Evolutionary conservation across 2,888 invertebrate genomes (phyloP), one percentile per base, ranked within the genome.

Genomic region (Tetrapedia diversipes): DNA sequence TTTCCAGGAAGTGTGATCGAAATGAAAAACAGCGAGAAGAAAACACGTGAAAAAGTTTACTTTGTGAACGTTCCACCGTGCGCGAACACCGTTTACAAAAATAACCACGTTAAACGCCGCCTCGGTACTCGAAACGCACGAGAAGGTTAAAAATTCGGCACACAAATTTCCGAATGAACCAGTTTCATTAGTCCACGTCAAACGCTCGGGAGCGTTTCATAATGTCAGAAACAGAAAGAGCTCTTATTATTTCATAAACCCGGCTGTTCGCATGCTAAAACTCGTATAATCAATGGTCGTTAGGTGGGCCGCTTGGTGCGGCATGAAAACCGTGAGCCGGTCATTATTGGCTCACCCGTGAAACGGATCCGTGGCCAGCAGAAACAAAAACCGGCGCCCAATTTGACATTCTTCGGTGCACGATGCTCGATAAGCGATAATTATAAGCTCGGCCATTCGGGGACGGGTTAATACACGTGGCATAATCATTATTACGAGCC

Each of bases 271-370:
- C 14, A 14, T 7, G 14, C 19, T 34, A 54, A 54, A 7, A 19
- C 7, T 54, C 19, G 3, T 14, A n/a, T n/a, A 54, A 54, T 54
- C 19, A 54, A 6, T 34, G 53, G 53, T 54, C 32, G 54, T 56
- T 37, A 37, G 22, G 22, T 34, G 34, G 14, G 32, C 51, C 4
- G 27, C 27, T n/a, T n/a, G n/a, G n/a, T n/a, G 14, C 8, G 14
- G 1, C 1, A 1, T 6, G 4, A 41, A 4, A 41, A 16, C 16
- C 32, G 32, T 32, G 32, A 29, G 29, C 32, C 6, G n/a, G n/a
- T n/a, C 4, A 10, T 53, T 29, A 53, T 32, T 53, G 19, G 53
- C 14, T 32, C 32, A 0, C 19, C 19, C 0, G 32, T 1, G 14
- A 22, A 19, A 54, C 11, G 7, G 34, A 54, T 53, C n/a, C n/a